Evolutionary conservation across 2,113 vertebrate species (phyloP), one percentile per base, ranked within the genome.

Genomic region (Chauna torquata): DNA sequence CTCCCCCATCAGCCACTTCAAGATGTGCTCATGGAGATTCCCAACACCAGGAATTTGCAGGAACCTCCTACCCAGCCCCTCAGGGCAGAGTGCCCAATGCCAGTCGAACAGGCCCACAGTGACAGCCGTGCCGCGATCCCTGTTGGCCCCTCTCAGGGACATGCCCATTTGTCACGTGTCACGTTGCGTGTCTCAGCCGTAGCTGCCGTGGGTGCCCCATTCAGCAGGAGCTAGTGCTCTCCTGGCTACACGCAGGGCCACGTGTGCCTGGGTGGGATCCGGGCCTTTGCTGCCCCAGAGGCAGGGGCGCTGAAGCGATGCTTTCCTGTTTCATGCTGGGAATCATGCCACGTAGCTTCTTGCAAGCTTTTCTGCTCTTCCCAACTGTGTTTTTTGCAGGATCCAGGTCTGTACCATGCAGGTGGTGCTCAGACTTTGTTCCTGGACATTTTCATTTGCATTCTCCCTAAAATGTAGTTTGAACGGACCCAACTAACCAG

Each of bases 141-240:
- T 32, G 1, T 1, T 45, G 19, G 27, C 22, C 57, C 49, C 42
- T 70, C 42, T 10, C 1, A 3, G 49, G 15, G 36, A 28, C 0
- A 3, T 24, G 38, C 30, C 58, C 11, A 0, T 13, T 7, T 28
- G 30, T 40, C 27, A 3, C 0, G 1, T 36, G 23, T 42, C 25
- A 4, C 2, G 4, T 2, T 2, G 3, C 2, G 0, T 15, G 52
- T 32, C 64, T 20, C 24, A 61, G 42, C 82, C 0, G 1, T 9
- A 20, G 54, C 24, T 94, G 10, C 4, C 23, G 30, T 4, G 23
- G 36, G 2, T 2, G 2, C 11, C 44, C 45, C 42, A 38, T 11
- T 6, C 6, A 14, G 32, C 14, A 45, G 1, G 6, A 93, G n/a
- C n/a, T n/a, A n/a, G 64, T 54, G 61, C 45, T 19, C 38, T 47